phyloP scores from a whole-genome alignment of 37 sponge, comb jelly and placozoan species.

The Beroe forskalii region DNA sequence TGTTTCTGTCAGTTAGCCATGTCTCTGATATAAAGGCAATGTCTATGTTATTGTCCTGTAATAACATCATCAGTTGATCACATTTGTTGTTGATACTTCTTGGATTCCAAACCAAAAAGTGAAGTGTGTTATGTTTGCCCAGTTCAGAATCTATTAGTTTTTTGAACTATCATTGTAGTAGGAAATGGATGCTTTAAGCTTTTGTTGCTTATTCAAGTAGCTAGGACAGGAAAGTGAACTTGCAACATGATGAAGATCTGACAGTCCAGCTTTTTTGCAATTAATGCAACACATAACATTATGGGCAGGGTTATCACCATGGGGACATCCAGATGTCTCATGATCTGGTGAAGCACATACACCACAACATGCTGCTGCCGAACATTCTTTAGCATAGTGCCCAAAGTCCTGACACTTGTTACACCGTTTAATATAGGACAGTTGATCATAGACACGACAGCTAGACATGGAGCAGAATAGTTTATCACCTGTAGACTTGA shows the following conservation, averaged over 20 bases:
- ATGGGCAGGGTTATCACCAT: neutral
- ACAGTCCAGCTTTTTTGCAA: neutral
- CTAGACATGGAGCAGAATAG: no score
- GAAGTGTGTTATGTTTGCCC: neutral
- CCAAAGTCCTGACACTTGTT: no score
- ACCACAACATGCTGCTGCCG: no score
- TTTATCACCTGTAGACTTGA: no score
- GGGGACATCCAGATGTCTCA: neutral
- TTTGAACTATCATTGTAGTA: neutral
- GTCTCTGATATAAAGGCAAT: neutral
- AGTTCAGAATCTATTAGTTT: neutral
- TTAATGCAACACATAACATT: neutral
- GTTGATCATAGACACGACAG: no score
- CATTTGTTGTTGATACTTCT: neutral
- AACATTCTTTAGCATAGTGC: no score
- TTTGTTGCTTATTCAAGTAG: neutral
- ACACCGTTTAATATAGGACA: no score
- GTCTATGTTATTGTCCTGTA: neutral
- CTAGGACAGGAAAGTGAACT: neutral
- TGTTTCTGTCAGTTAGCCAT: neutral
- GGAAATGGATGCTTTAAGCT: neutral
- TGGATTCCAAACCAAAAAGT: neutral
- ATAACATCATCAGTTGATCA: neutral
- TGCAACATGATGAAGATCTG: neutral
- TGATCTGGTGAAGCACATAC: no score